Evolutionary conservation across 2,888 invertebrate species (phyloP).

Genomic region (Agonopterix alstromeriana): DNA sequence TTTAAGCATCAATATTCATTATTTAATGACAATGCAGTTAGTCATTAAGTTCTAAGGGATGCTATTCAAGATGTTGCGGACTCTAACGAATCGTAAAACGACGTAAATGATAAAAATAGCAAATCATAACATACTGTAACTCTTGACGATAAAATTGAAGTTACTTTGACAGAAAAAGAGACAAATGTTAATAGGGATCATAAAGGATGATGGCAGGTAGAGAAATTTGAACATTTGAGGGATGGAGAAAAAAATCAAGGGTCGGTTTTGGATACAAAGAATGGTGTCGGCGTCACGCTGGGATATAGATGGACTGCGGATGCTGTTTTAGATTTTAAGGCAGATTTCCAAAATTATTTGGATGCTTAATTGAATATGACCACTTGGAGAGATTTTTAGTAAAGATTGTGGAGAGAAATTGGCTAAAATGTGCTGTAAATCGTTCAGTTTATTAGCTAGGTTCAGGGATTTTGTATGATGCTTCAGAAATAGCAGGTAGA

Average conservation of each 20-base stretch:
- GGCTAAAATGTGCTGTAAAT: too few relatives aligned
- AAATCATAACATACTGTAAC: constrained; percentile 19
- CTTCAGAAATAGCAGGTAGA: too few relatives aligned
- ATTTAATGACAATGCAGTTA: constrained; percentile 40
- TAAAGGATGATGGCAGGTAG: constrained; percentile 58
- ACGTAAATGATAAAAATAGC: constrained; percentile 16
- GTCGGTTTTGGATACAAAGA: constrained; percentile 68
- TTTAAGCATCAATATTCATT: constrained; percentile 31
- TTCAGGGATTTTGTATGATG: too few relatives aligned
- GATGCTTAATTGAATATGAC: constrained; percentile 65
- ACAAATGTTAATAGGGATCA: constrained; percentile 15
- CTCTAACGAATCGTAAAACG: constrained; percentile 21
- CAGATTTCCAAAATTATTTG: constrained; percentile 55
- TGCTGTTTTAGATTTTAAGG: constrained; percentile 65
- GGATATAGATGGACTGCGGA: constrained; percentile 67
- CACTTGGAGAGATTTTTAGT: constrained; percentile 42
- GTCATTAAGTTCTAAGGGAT: constrained; percentile 66
- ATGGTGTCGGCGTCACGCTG: constrained; percentile 70
- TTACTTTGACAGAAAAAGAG: constrained; percentile 10
- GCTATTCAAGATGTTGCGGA: constrained; percentile 70
- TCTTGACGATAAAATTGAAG: constrained; percentile 18
- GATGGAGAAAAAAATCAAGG: constrained; percentile 67
- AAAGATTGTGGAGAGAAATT: not conserved
- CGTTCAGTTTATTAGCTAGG: too few relatives aligned
- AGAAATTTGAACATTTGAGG: constrained; percentile 73